Conservation (phyloP, 1,140 invertebrate genomes). For the Calephelis nemesis region DNA sequence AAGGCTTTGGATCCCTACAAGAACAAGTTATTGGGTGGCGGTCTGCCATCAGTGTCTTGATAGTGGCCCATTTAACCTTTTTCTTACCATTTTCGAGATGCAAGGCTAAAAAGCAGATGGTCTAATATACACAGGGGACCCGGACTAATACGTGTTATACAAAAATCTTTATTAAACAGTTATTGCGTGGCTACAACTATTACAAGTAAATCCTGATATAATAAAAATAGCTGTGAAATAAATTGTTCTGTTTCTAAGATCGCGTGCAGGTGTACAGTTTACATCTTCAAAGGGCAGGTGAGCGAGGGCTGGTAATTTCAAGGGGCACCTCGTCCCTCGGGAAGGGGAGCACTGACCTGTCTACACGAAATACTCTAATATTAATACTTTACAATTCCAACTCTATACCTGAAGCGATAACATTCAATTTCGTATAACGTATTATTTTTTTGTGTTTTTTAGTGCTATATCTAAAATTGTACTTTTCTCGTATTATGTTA, state of each 20-base stretch:
- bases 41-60: too few relatives aligned
- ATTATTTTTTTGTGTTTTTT: neutral
- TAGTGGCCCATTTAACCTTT: too few relatives aligned
- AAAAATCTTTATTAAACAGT: too few relatives aligned
- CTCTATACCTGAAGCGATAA: slow-evolving; percentile 5
- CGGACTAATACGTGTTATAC: too few relatives aligned
- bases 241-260: slow-evolving; percentile 16
- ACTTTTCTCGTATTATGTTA: neutral
- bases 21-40: too few relatives aligned
- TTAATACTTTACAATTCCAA: slow-evolving; percentile 20
- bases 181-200: too few relatives aligned
- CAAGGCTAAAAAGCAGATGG: too few relatives aligned
- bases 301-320: slow-evolving; percentile 56
- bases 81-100: too few relatives aligned
- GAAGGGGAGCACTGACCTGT: slow-evolving; percentile 44
- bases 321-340: slow-evolving; percentile 43
- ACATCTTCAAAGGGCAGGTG: slow-evolving; percentile 70
- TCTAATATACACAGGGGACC: too few relatives aligned
- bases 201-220: too few relatives aligned
- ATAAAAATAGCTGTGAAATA: neutral
- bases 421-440: slow-evolving; percentile 21
- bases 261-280: slow-evolving; percentile 39
- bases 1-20: too few relatives aligned
- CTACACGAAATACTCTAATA: slow-evolving; percentile 22
- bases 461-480: neutral